Evolutionary conservation across 2,113 vertebrate genomes (phyloP).

Genomic region (Rhinopomastus cyanomelas): DNA sequence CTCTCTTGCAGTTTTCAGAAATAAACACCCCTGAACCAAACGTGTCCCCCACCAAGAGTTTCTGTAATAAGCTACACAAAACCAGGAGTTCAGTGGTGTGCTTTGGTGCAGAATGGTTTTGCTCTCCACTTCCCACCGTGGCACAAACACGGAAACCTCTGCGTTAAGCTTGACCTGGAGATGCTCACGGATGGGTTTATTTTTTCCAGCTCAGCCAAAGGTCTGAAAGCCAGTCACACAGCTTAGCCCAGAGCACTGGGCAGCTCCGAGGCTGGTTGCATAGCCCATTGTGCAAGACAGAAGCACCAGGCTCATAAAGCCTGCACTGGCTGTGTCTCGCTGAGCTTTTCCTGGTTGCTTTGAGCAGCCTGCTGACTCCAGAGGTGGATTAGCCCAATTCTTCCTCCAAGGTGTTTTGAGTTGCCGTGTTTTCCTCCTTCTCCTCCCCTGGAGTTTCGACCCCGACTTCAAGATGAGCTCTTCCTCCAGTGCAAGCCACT

Average conservation of each 20-base stretch:
- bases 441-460: neutral
- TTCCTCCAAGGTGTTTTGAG: neutral
- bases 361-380: neutral
- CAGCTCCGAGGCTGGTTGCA: neutral
- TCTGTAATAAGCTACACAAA: neutral
- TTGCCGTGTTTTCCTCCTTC: neutral
- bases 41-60: neutral
- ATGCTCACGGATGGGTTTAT: neutral
- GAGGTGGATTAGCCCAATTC: accelerated
- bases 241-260: neutral
- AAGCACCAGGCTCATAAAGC: neutral
- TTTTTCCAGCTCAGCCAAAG: neutral
- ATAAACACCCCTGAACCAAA: neutral
- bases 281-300: neutral
- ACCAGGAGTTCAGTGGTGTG: accelerated
- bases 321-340: neutral
- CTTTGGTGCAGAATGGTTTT: neutral
- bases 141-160: neutral
- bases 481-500: neutral
- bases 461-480: neutral
- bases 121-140: neutral
- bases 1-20: neutral
- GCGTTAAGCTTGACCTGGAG: neutral
- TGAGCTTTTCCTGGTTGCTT: neutral
- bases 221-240: neutral